A percentile compares a stretch with the other conserved stretches of the same genome.
Conservation (phyloP, 2,113 vertebrate genomes). For the Chamaea fasciata region DNA sequence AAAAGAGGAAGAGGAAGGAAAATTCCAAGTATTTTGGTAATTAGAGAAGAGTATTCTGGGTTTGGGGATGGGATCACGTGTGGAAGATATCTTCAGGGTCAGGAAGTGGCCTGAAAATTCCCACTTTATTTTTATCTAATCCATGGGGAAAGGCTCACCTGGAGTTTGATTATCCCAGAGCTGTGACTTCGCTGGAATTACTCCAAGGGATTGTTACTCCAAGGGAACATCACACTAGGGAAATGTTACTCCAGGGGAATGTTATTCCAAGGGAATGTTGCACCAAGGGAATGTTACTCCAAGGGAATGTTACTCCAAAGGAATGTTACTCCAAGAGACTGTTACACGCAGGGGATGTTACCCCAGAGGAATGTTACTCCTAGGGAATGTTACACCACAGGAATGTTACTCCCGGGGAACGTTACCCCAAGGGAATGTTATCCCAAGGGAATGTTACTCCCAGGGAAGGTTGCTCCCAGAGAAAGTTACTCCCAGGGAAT, state of each 20-base stretch:
- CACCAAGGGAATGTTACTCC: too few species aligned
- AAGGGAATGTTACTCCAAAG: background rate
- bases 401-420: too few species aligned
- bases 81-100: background rate
- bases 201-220: too few species aligned
- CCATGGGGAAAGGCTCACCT: background rate
- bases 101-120: background rate
- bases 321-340: background rate
- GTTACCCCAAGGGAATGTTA: background rate
- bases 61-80: background rate
- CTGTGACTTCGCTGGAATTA: background rate
- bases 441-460: background rate
- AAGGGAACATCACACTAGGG: too few species aligned
- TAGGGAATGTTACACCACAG: too few species aligned
- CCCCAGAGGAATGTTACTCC: too few species aligned
- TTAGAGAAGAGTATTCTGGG: accelerated
- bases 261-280: background rate
- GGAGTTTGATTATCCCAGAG: background rate
- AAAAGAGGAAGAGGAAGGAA: too few species aligned
- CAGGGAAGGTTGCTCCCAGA: background rate
- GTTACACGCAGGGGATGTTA: background rate
- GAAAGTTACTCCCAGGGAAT: background rate
- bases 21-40: background rate
- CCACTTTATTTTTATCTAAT: background rate
- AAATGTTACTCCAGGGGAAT: background rate